Conservation (phyloP, 92 coral and sea anemone genomes). For the Palythoa heliodiscus region DNA sequence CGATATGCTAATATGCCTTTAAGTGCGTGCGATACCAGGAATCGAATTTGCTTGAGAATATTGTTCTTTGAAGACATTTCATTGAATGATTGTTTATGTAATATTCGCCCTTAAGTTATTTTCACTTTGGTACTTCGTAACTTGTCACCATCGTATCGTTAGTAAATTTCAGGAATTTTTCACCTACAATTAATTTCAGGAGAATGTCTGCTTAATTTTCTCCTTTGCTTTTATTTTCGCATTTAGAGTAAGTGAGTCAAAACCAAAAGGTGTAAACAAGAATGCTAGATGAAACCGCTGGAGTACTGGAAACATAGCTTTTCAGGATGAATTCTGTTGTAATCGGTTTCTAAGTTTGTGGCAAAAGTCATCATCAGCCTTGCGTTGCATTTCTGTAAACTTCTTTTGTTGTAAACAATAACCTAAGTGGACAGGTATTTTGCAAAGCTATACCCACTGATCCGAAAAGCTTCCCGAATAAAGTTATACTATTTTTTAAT, state of each 20-base stretch:
- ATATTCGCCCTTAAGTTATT: conserved; percentile 16
- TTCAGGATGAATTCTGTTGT: neutral
- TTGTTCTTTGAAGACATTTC: neutral
- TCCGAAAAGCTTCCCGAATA: neutral
- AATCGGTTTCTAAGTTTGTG: neutral
- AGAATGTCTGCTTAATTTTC: neutral
- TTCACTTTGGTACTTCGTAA: neutral
- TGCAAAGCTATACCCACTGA: neutral
- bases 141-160: neutral
- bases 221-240: neutral
- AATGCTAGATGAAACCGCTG: neutral
- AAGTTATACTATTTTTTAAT: neutral
- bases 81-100: neutral
- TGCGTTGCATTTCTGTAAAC: neutral
- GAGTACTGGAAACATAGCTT: neutral
- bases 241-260: neutral
- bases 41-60: conserved; percentile 1
- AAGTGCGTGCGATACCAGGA: conserved; percentile 19
- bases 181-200: neutral
- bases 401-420: conserved; percentile 22
- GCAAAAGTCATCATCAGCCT: neutral
- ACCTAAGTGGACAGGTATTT: neutral
- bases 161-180: conserved; percentile 1
- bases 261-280: neutral
- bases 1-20: conserved; percentile 31